Conservation (phyloP, 2,113 vertebrate genomes). For the Archilochus colubris region DNA sequence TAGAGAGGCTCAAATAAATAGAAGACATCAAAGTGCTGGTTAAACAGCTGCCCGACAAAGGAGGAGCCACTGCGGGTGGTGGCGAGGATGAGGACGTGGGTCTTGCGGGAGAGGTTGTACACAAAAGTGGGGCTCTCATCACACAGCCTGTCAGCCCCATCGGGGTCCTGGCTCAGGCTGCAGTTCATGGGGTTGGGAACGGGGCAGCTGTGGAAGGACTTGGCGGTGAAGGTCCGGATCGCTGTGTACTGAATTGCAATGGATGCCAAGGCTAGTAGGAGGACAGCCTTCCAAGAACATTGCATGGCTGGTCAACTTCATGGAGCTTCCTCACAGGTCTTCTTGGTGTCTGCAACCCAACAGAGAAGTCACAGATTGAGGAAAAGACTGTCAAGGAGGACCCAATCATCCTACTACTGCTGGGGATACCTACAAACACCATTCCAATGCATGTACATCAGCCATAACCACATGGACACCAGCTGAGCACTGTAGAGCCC, state of each 20-base stretch:
- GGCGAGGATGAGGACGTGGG: constrained; percentile 91
- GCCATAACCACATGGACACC: background rate
- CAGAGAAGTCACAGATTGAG: constrained; percentile 13
- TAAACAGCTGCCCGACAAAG: constrained; percentile 95
- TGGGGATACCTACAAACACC: background rate
- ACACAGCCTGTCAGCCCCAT: constrained; percentile 85
- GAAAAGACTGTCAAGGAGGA: background rate
- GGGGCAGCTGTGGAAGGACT: constrained; percentile 92
- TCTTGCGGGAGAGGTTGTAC: constrained; percentile 88
- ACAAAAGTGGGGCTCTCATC: constrained; percentile 87
- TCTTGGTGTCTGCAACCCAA: constrained; percentile 70
- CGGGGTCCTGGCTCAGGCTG: constrained; percentile 83
- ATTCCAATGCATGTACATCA: background rate
- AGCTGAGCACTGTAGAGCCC: background rate
- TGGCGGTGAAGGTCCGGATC: constrained; percentile 95
- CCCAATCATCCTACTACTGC: background rate
- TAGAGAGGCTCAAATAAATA: constrained; percentile 98
- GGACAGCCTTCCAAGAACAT: constrained; percentile 99
- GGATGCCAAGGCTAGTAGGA: constrained; percentile 95
- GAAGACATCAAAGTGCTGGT: constrained; percentile 96
- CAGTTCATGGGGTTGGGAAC: constrained; percentile 86
- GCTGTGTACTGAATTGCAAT: constrained; percentile 98
- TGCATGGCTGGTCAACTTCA: constrained; percentile 97
- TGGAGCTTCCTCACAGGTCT: constrained; percentile 72
- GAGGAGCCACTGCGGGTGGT: constrained; percentile 96